Percentiles rank a stretch among this genome's conserved stretches.
Evolutionary conservation across 2,113 vertebrate species (phyloP).

Genomic region (Ciconia stormi): DNA sequence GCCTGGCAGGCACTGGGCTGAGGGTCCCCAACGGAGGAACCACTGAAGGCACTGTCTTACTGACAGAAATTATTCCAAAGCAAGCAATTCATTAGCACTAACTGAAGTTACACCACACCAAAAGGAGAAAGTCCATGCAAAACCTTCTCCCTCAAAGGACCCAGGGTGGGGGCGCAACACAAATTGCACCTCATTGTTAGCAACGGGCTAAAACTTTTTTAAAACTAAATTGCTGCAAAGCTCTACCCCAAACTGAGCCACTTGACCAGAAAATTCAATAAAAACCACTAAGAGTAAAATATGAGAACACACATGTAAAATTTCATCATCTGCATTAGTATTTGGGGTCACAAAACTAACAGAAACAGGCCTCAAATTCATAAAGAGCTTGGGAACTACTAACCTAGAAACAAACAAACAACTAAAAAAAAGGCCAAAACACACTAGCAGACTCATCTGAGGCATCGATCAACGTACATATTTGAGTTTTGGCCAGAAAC

Average conservation of each 20-base stretch:
- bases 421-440: neutral
- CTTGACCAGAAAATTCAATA: neutral
- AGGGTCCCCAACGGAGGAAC: neutral
- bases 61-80: neutral
- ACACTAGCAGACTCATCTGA: neutral
- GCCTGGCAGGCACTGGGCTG: too few relatives aligned
- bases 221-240: neutral
- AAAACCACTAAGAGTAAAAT: neutral
- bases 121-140: neutral
- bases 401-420: neutral
- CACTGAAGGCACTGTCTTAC: neutral
- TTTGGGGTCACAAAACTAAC: neutral
- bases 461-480: neutral
- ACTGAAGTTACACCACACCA: neutral
- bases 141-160: neutral
- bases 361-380: neutral
- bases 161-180: neutral
- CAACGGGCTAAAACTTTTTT: neutral
- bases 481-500: neutral
- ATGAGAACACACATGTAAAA: rapidly evolving
- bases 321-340: neutral
- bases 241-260: neutral
- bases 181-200: neutral
- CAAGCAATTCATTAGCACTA: neutral
- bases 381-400: neutral